A percentile compares a stretch with the other conserved stretches of the same genome.
phyloP scores from a whole-genome alignment of 2,797 vertebrate species.

The Clamator glandarius region DNA sequence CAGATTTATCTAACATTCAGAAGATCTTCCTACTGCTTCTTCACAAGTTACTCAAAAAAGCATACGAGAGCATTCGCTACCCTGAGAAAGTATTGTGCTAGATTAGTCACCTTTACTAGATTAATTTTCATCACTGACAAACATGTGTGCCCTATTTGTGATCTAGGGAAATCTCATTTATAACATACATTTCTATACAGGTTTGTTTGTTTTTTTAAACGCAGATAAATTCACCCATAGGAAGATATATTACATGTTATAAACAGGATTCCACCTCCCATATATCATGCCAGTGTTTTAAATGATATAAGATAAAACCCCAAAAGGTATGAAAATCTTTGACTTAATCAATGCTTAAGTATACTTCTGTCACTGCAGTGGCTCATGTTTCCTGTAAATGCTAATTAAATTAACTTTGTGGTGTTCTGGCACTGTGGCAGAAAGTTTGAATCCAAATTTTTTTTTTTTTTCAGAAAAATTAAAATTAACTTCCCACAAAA shows the following conservation, averaged over 20 bases:
- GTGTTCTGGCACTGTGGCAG: background rate
- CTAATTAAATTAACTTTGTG: background rate
- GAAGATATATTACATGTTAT: background rate
- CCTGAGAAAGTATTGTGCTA: background rate
- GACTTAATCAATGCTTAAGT: background rate
- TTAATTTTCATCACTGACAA: background rate
- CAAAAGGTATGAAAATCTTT: background rate
- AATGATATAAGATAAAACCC: background rate
- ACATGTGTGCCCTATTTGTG: rapidly evolving
- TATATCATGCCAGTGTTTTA: background rate
- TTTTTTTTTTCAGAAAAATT: background rate
- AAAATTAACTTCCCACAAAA: background rate
- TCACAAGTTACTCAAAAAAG: background rate
- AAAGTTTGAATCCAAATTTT: background rate
- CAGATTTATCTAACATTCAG: background rate
- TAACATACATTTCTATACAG: background rate
- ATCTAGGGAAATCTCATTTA: background rate
- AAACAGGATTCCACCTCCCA: background rate
- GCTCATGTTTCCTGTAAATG: background rate
- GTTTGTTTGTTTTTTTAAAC: background rate
- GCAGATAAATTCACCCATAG: background rate
- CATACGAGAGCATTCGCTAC: background rate
- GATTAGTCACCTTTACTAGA: background rate
- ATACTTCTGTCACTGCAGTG: background rate
- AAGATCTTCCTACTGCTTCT: background rate